phyloP scores from a whole-genome alignment of 2,797 vertebrate species.

The Bufotes viridis region DNA sequence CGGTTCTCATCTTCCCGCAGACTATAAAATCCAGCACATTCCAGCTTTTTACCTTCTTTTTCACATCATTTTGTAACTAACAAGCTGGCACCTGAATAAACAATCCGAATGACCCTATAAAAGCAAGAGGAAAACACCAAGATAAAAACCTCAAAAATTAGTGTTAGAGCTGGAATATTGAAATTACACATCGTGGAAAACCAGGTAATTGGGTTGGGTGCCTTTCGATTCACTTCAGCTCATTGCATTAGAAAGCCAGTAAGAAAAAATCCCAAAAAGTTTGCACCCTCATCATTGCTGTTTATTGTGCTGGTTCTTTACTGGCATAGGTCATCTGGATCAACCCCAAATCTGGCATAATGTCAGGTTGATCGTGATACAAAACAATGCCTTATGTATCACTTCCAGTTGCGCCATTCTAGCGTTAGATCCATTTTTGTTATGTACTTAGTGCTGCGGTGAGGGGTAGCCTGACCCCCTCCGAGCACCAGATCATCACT shows the following conservation, averaged over 20 bases:
- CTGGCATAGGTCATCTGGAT: no score
- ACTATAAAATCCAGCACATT: background rate
- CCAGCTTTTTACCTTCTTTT: background rate
- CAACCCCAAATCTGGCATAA: no score
- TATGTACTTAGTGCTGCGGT: no score
- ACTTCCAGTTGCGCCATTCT: no score
- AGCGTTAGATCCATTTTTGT: no score
- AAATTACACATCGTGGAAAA: background rate
- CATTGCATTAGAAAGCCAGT: background rate
- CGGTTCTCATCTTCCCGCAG: background rate
- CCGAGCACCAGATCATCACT: no score
- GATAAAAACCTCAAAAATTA: background rate
- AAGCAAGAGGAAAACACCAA: background rate
- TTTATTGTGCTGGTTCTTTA: background rate
- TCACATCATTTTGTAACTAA: background rate
- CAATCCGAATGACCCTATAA: background rate
- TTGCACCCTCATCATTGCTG: background rate
- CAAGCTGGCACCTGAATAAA: background rate
- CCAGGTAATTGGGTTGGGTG: no score
- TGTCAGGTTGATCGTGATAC: no score
- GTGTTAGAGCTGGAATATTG: no score
- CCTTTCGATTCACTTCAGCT: background rate
- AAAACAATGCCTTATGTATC: no score
- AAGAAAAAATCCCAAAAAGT: background rate
- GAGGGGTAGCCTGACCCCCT: no score